These are phyloP conservation scores for Luehdorfia chinensis DNA, from an alignment of 1,140 invertebrate species.

Conservation along the genomic window DNA sequence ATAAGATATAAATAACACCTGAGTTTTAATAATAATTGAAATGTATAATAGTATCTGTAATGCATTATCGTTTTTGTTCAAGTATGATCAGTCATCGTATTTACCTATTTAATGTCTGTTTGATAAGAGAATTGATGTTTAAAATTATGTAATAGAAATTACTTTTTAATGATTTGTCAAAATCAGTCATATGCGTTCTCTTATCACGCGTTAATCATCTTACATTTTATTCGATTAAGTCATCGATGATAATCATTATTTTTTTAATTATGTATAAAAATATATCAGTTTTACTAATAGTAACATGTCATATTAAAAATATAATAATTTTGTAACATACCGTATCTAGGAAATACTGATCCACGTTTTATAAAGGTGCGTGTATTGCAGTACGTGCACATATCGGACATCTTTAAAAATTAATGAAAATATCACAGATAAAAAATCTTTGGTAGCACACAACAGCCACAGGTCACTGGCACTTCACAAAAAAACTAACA, in stretches of 20 bases:
- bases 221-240: conserved; percentile 16
- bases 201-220: not conserved
- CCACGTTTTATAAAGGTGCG: conserved; percentile 33
- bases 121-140: conserved; percentile 3
- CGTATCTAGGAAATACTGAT: conserved; percentile 25
- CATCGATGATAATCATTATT: conserved; percentile 18
- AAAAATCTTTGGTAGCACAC: conserved; percentile 64
- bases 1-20: too few relatives aligned
- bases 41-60: too few relatives aligned
- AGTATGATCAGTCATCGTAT: too few relatives aligned
- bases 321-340: conserved; percentile 31
- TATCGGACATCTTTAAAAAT: conserved; percentile 41
- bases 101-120: conserved; percentile 18
- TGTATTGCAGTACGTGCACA: conserved; percentile 39
- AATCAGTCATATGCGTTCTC: conserved; percentile 14
- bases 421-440: conserved; percentile 53
- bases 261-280: too few relatives aligned
- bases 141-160: not conserved
- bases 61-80: too few relatives aligned
- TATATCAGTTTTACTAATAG: too few relatives aligned
- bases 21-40: too few relatives aligned
- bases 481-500: too few relatives aligned
- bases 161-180: not conserved
- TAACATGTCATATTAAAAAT: not conserved
- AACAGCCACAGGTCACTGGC: conserved; percentile 32